Conservation (phyloP, 1,140 invertebrate genomes). For the Ceratosolen solmsi region DNA sequence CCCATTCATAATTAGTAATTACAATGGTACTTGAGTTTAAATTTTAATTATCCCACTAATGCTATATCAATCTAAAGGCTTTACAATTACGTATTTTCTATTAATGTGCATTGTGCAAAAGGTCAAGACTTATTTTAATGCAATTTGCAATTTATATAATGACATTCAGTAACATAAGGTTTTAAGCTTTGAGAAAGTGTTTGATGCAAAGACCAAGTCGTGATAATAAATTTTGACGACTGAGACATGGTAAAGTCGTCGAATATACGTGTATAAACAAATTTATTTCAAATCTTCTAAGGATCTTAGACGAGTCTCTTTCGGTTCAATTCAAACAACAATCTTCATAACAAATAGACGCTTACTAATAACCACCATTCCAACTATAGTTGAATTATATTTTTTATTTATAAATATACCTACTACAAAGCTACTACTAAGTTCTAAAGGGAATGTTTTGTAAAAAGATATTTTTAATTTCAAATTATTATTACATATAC, state of each 20-base stretch:
- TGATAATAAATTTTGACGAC: not conserved
- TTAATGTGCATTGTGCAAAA: too few relatives aligned
- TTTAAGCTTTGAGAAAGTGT: not conserved
- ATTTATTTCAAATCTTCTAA: not conserved
- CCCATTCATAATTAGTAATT: too few relatives aligned
- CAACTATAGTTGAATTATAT: not conserved
- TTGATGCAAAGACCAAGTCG: not conserved
- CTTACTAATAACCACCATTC: too few relatives aligned
- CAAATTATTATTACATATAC: too few relatives aligned
- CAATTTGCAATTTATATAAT: not conserved
- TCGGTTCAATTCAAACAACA: not conserved
- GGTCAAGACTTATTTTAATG: not conserved
- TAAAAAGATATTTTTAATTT: too few relatives aligned
- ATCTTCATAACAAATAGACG: not conserved
- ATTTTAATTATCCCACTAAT: too few relatives aligned
- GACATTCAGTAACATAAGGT: not conserved
- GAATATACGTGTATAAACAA: not conserved
- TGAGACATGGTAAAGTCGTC: not conserved
- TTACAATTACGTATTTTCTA: too few relatives aligned
- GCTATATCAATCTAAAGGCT: too few relatives aligned
- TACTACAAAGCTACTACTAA: too few relatives aligned
- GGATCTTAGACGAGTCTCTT: not conserved
- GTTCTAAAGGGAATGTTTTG: too few relatives aligned
- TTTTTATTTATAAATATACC: too few relatives aligned
- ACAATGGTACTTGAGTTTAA: too few relatives aligned